These are phyloP conservation scores for Tinamus guttatus DNA, from an alignment of 2,113 vertebrate species.

Conservation along the genomic window DNA sequence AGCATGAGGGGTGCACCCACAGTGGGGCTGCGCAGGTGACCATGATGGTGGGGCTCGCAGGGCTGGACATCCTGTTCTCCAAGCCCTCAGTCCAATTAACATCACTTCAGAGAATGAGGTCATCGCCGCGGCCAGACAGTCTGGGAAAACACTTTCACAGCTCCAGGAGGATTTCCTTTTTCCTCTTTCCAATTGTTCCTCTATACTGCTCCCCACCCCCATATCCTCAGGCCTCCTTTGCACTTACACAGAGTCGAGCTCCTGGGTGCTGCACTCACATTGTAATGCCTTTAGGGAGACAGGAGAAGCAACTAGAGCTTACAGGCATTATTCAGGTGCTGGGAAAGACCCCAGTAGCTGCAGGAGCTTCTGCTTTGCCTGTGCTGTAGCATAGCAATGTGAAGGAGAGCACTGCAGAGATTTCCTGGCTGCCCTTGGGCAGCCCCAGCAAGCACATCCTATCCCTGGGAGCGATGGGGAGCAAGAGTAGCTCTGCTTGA, in stretches of 20 bases:
- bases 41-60: not conserved
- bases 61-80: conserved; percentile 6
- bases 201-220: conserved; percentile 13
- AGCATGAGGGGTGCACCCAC: not conserved
- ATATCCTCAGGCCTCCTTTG: conserved; percentile 57
- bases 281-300: rapidly evolving
- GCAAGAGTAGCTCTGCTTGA: not conserved
- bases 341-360: not conserved
- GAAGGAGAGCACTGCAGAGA: not conserved
- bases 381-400: rapidly evolving
- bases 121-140: conserved; percentile 63
- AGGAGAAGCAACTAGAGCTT: not conserved
- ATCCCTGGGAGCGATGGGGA: not conserved
- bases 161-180: conserved; percentile 74
- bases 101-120: conserved; percentile 48
- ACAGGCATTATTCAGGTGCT: not conserved
- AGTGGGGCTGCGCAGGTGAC: not conserved
- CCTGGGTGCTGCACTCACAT: not conserved
- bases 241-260: not conserved
- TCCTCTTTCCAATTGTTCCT: conserved; percentile 70
- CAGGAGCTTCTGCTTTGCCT: not conserved
- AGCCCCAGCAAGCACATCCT: not conserved
- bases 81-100: not conserved
- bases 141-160: conserved; percentile 69
- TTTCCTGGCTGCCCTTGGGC: not conserved